These are phyloP conservation scores for Caenorhabditis japonica DNA, from an alignment of 2,888 invertebrate species.

Conservation along the genomic window DNA sequence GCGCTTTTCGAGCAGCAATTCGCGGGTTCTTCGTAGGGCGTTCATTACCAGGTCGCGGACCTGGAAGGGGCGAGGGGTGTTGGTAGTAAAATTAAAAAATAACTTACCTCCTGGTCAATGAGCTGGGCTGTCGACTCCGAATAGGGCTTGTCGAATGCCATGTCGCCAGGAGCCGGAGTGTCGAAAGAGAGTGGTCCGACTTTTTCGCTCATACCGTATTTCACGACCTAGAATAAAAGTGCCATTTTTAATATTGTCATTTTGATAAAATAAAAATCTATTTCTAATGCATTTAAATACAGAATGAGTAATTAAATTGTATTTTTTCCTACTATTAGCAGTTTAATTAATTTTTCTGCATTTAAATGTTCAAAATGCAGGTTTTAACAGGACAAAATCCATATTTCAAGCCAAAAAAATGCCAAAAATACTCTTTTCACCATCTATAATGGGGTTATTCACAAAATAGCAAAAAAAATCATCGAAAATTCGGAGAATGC, in stretches of 20 bases:
- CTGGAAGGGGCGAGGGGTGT: slow-evolving; percentile 15
- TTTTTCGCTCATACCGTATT: slow-evolving; percentile 97
- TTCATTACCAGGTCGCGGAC: slow-evolving; percentile 85
- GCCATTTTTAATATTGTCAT: not conserved
- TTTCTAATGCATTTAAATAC: too few relatives aligned
- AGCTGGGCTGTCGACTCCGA: slow-evolving; percentile 96
- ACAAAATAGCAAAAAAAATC: too few relatives aligned
- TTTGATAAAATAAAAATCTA: not conserved
- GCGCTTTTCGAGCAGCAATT: slow-evolving; percentile 86
- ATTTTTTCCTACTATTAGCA: too few relatives aligned
- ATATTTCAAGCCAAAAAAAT: too few relatives aligned
- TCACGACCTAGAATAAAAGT: slow-evolving; percentile 83
- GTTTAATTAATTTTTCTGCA: too few relatives aligned
- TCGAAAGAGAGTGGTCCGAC: slow-evolving; percentile 97
- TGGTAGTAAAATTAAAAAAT: slow-evolving; percentile 79
- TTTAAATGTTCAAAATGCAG: too few relatives aligned
- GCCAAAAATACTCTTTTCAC: too few relatives aligned
- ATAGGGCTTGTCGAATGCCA: slow-evolving; percentile 86
- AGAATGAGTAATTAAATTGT: too few relatives aligned
- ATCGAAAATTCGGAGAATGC: too few relatives aligned
- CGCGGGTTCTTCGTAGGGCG: slow-evolving; percentile 87
- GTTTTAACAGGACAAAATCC: too few relatives aligned
- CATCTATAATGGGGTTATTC: too few relatives aligned
- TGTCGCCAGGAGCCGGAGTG: slow-evolving; percentile 90
- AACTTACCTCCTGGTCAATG: slow-evolving; percentile 87